Conservation (phyloP, 1,140 invertebrate species). For the Habropoda laboriosa region DNA sequence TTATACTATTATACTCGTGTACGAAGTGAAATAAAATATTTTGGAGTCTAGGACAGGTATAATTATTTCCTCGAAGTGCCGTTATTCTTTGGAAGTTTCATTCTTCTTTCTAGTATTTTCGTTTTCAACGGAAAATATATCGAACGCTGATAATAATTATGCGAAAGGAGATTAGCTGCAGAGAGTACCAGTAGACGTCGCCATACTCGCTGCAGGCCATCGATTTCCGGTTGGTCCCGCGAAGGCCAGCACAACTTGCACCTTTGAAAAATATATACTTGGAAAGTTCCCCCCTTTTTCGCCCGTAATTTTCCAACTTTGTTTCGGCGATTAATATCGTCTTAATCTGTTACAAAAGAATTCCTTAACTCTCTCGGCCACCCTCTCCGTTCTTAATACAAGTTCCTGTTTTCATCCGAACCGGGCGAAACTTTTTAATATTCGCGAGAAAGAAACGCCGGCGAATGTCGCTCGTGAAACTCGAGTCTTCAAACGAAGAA, state of each 20-base stretch:
- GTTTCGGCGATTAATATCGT: background rate
- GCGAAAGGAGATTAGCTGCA: background rate
- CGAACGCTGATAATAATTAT: conserved; percentile 21
- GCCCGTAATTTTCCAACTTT: background rate
- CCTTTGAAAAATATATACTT: no score
- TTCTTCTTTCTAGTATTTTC: no score
- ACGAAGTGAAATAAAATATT: background rate
- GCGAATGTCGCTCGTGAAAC: background rate
- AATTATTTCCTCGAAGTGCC: no score
- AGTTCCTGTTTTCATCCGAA: background rate
- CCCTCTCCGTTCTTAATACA: no score
- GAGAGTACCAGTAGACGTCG: background rate
- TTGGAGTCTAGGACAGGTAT: background rate
- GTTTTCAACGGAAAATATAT: background rate
- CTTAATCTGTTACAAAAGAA: background rate
- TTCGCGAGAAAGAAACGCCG: background rate
- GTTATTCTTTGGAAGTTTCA: background rate
- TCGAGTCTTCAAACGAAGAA: background rate
- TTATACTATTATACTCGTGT: no score
- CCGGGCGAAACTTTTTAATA: conserved; percentile 5
- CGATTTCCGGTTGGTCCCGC: background rate
- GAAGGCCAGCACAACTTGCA: background rate
- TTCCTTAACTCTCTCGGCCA: background rate
- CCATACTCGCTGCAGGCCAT: background rate
- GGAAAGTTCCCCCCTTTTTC: background rate